A percentile compares a stretch with the other conserved stretches of the same genome.
phyloP scores from a whole-genome alignment of 2,797 vertebrate genomes.

The Lemur catta region DNA sequence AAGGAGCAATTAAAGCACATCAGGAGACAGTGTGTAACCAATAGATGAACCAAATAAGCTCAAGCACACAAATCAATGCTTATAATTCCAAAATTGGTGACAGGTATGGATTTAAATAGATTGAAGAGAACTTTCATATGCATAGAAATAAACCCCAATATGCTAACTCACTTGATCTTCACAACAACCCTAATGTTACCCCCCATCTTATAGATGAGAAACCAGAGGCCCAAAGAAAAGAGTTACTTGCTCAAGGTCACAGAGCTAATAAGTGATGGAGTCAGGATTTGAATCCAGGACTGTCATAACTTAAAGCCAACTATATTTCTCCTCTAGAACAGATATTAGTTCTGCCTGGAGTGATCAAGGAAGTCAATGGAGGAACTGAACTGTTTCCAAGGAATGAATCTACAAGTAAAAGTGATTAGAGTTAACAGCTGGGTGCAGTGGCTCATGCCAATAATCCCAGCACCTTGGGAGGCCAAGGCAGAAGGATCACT shows the following conservation, averaged over 20 bases:
- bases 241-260: neutral
- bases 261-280: neutral
- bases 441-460: neutral
- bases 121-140: neutral
- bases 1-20: neutral
- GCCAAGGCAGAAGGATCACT: too few relatives aligned
- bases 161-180: neutral
- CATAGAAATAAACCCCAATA: neutral
- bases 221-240: neutral
- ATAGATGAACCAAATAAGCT: conserved; percentile 41
- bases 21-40: neutral
- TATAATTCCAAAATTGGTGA: conserved; percentile 23
- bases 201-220: neutral
- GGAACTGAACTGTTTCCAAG: neutral
- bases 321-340: neutral
- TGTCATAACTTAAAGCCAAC: neutral
- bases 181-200: neutral
- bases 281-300: neutral
- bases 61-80: neutral
- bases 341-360: neutral
- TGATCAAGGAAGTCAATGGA: neutral
- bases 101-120: neutral
- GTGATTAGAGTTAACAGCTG: neutral
- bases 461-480: neutral
- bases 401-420: conserved; percentile 27